Evolutionary conservation across 2,113 vertebrate species (phyloP).

Genomic region (Choloepus hoffmanni): DNA sequence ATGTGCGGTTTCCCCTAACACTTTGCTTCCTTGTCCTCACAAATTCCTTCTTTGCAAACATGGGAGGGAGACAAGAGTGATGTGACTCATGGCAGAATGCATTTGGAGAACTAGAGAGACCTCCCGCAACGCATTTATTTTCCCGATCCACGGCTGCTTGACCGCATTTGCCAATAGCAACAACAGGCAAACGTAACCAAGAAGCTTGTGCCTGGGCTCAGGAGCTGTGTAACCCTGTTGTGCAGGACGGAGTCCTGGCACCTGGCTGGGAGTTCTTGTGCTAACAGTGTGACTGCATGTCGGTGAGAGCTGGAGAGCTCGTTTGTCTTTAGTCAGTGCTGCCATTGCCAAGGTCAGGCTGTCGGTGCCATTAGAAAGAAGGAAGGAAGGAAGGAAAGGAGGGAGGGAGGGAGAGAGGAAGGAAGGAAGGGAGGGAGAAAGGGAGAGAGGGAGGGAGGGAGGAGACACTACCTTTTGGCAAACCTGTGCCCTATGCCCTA

Average conservation of each 20-base stretch:
- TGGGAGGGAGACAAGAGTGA: background rate
- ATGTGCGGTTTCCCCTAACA: background rate
- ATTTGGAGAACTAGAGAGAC: background rate
- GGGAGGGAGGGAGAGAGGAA: no score
- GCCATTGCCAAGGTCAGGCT: background rate
- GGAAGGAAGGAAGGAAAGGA: fast-evolving
- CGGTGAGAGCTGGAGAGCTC: background rate
- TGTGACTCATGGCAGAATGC: background rate
- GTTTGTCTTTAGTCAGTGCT: background rate
- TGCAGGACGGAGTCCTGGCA: background rate
- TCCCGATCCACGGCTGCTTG: background rate
- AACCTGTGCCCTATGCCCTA: background rate
- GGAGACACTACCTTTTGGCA: no score
- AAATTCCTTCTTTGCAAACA: no score
- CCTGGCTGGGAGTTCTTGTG: background rate
- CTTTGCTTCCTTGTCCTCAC: background rate
- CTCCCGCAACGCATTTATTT: background rate
- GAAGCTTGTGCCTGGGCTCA: no score
- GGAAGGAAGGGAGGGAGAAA: background rate
- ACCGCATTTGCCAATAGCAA: background rate
- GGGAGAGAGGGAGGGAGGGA: fast-evolving
- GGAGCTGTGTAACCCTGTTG: background rate
- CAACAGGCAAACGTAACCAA: background rate
- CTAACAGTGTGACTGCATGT: no score
- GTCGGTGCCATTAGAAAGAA: no score